These are phyloP conservation scores for Synodontis membranacea DNA, from an alignment of 2,113 vertebrate genomes.

Conservation along the genomic window DNA sequence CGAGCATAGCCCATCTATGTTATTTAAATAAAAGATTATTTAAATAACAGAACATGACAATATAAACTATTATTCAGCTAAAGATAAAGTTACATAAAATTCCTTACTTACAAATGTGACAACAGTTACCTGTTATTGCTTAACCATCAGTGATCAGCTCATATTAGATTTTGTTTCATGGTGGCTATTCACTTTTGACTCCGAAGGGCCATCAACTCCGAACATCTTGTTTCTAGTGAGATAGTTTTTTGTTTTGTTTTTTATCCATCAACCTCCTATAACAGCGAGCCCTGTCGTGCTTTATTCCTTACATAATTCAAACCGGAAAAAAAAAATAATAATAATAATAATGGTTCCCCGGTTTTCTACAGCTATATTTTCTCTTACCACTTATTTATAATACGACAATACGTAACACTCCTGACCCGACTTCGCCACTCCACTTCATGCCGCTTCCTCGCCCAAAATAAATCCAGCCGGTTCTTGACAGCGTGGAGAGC, in stretches of 20 bases:
- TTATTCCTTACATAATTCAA: not conserved
- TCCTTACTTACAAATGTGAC: not conserved
- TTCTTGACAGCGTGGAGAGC: not conserved
- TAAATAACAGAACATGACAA: not conserved
- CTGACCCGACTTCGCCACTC: constrained; percentile 1
- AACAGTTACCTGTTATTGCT: not conserved
- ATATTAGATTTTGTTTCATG: not conserved
- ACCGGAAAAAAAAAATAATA: no score
- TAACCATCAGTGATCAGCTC: not conserved
- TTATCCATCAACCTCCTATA: not conserved
- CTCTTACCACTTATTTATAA: not conserved
- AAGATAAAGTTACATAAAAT: not conserved
- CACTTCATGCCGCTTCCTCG: not conserved
- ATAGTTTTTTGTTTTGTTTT: not conserved
- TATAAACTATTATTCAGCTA: not conserved
- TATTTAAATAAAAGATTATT: not conserved
- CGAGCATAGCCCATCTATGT: not conserved
- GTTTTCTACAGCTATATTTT: not conserved
- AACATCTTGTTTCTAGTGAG: not conserved
- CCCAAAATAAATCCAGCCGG: not conserved
- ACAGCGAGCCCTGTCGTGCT: not conserved
- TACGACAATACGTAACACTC: not conserved
- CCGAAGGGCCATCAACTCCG: not conserved
- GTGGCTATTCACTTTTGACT: not conserved
- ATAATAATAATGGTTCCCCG: no score